phyloP scores from a whole-genome alignment of 2,797 vertebrate genomes.

The Borostomias antarcticus region DNA sequence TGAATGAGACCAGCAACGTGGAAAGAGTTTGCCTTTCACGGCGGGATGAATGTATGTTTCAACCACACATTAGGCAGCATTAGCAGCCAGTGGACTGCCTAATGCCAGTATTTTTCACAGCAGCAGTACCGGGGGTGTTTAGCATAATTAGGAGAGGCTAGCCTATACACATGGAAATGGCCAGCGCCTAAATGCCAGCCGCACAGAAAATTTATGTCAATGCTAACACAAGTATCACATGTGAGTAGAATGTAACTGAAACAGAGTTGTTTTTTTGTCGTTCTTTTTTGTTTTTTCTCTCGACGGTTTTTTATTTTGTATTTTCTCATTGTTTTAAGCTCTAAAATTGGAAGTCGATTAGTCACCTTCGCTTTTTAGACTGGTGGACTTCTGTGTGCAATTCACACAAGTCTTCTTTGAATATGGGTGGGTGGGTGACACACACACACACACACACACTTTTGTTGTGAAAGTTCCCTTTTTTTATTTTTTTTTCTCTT shows the following conservation, averaged over 20 bases:
- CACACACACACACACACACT: constrained; percentile 40
- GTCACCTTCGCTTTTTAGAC: background rate
- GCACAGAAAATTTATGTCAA: constrained; percentile 94
- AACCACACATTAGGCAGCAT: constrained; percentile 96
- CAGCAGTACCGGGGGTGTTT: constrained; percentile 94
- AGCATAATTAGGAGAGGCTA: constrained; percentile 97
- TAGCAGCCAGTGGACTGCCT: constrained; percentile 96
- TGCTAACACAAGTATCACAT: constrained; percentile 88
- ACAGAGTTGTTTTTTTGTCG: constrained; percentile 68
- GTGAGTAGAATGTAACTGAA: constrained; percentile 89
- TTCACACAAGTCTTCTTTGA: constrained; percentile 31
- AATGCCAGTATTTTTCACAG: constrained; percentile 97
- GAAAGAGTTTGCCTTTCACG: constrained; percentile 95
- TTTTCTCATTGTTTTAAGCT: background rate
- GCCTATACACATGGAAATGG: constrained; percentile 97
- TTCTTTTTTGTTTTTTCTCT: constrained; percentile 33
- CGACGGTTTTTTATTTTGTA: background rate
- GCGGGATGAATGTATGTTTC: constrained; percentile 94
- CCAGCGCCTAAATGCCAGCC: constrained; percentile 92
- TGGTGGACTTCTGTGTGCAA: too few relatives aligned
- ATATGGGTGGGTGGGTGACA: constrained; percentile 19
- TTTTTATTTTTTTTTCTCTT: constrained; percentile 79
- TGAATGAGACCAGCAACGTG: constrained; percentile 97
- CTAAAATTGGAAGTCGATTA: background rate
- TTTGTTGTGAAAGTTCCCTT: constrained; percentile 71